Evolutionary conservation across 2,113 vertebrate genomes (phyloP).

Genomic region (Pygoscelis antarcticus): DNA sequence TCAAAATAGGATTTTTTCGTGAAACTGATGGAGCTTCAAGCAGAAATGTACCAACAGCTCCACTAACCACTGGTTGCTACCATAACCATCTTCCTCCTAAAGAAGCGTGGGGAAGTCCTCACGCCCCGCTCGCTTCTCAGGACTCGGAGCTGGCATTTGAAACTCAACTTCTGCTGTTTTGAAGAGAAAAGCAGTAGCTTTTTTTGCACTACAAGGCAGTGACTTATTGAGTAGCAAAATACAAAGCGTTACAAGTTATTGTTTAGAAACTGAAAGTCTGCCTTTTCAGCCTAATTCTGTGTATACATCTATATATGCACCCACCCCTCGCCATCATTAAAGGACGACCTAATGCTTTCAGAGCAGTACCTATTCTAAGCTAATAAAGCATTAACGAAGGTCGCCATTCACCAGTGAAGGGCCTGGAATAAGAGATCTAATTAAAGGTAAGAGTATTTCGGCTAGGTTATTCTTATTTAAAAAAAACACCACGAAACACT

Average conservation of each 20-base stretch:
- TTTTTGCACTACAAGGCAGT: not conserved
- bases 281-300: not conserved
- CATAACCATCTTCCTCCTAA: not conserved
- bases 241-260: not conserved
- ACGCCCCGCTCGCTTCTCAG: not conserved
- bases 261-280: not conserved
- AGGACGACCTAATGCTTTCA: conserved; percentile 27
- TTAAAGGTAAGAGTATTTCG: not conserved
- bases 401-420: not conserved
- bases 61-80: conserved; percentile 76
- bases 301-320: not conserved
- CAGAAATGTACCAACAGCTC: conserved; percentile 12
- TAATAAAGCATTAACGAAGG: conserved; percentile 51
- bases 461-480: not conserved
- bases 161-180: not conserved
- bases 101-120: not conserved
- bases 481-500: not conserved
- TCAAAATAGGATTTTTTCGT: rapidly evolving
- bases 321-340: not conserved
- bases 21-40: not conserved
- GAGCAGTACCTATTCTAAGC: conserved; percentile 26
- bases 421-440: not conserved
- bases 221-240: not conserved
- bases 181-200: not conserved
- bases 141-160: not conserved